phyloP scores from a whole-genome alignment of 2,888 invertebrate species.

The Caenorhabditis sp. region DNA sequence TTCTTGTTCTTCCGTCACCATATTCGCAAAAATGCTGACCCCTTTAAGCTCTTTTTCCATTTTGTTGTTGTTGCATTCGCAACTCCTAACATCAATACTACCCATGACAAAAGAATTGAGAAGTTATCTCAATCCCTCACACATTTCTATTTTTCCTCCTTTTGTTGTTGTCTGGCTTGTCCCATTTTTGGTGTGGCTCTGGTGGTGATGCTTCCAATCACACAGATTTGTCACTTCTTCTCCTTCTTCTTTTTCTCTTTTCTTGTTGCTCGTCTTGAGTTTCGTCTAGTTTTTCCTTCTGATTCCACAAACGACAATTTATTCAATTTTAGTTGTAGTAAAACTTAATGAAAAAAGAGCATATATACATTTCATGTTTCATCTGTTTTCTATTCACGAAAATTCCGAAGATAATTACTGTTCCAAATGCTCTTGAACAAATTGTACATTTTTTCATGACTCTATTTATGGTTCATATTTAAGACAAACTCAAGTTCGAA shows the following conservation, averaged over 20 bases:
- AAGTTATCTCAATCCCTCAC: neutral
- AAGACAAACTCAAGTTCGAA: no score
- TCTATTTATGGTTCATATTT: no score
- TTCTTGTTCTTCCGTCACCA: neutral
- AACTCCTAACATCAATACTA: neutral
- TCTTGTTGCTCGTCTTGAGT: neutral
- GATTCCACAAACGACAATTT: slow-evolving; percentile 1
- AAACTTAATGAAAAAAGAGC: neutral
- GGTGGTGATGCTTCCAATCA: neutral
- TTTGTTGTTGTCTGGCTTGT: neutral
- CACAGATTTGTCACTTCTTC: slow-evolving; percentile 5
- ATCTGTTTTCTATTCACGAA: no score
- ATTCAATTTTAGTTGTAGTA: neutral
- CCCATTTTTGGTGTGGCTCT: slow-evolving; percentile 1
- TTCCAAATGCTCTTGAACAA: no score
- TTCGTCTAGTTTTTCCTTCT: slow-evolving; percentile 9
- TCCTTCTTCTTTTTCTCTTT: slow-evolving; percentile 1
- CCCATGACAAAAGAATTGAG: neutral
- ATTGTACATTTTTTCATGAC: no score
- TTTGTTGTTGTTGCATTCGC: neutral
- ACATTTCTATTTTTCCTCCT: neutral
- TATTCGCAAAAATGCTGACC: neutral
- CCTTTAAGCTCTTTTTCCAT: neutral
- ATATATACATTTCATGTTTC: no score
- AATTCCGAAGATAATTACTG: no score